Base-by-base conservation (phyloP, 2,797 vertebrate species). In the Sebastes miniatus region DNA sequence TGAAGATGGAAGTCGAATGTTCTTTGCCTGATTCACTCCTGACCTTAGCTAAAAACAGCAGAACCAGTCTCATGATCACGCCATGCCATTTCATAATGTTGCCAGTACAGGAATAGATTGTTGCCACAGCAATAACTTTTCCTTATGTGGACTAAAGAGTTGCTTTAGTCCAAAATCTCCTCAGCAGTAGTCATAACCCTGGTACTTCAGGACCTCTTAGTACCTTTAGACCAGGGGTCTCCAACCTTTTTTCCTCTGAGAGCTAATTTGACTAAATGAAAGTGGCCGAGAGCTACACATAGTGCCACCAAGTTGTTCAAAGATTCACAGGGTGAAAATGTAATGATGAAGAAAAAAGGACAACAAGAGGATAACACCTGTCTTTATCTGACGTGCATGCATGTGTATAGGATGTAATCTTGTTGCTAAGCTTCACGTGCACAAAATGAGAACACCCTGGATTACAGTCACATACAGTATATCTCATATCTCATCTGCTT, bases 11-110 rank as follows among this genome's bases (percentile, higher is more conserved):
- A 61, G 22, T 83, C 0, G 10, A 22, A 57, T 66, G 54, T 76
- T 80, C 52, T 68, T 34, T 76, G 68, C 9, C 50, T 84, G 83
- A 88, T 62, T 89, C 81, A 87, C 72, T 22, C 12, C 72, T 76
- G 72, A 87, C 86, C 79, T 75, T 20, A 72, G 43, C 61, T 75
- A 77, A 83, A 84, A 75, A 78, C 61, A 63, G 67, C 79, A 50
- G 56, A 69, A 73, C 43, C 73, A n/a, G 74, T 47, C 13, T 59
- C 57, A 85, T 73, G 47, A 79, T 69, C 27, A 76, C 71, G 16
- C 27, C 36, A 39, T 31, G 6, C 59, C 25, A n/a, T 79, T 81
- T 71, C 52, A 66, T 81, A 75, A 83, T n/a, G 22, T 58, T 76
- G 62, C 74, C 25, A 61, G 64, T 32, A 43, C 22, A 50, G 43